Conservation (phyloP, 2,888 invertebrate genomes). For the Epinotia demarniana region DNA sequence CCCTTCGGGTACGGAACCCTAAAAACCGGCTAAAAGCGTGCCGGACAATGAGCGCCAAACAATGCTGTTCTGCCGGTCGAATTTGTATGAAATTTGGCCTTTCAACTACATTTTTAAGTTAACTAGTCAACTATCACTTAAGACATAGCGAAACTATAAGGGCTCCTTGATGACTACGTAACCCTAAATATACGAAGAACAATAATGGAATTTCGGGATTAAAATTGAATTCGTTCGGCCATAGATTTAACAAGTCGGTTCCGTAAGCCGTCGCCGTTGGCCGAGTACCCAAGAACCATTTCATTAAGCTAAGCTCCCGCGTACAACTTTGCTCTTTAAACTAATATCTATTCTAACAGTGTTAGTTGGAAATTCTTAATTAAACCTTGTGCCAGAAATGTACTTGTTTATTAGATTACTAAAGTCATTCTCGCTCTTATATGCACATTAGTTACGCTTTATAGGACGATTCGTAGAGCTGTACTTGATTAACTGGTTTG, state of each 20-base stretch:
- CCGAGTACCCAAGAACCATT: not conserved
- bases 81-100: too few species aligned
- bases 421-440: not conserved
- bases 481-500: too few species aligned
- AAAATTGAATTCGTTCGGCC: not conserved
- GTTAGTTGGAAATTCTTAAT: slow-evolving; percentile 2
- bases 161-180: too few species aligned
- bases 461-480: too few species aligned
- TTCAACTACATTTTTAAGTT: too few species aligned
- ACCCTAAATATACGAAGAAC: not conserved
- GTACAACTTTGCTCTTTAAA: not conserved
- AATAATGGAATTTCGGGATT: not conserved
- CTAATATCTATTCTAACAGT: slow-evolving; percentile 8
- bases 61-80: too few species aligned
- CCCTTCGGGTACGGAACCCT: too few species aligned
- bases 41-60: too few species aligned
- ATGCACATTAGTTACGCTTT: not conserved
- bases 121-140: too few species aligned
- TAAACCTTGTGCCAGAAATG: not conserved
- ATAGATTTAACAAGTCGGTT: too few species aligned
- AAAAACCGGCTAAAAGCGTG: too few species aligned
- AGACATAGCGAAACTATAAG: too few species aligned
- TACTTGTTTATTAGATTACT: not conserved
- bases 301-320: not conserved
- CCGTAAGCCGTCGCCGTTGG: not conserved